phyloP scores from a whole-genome alignment of 1,140 invertebrate species.

The Trichogramma pretiosum region DNA sequence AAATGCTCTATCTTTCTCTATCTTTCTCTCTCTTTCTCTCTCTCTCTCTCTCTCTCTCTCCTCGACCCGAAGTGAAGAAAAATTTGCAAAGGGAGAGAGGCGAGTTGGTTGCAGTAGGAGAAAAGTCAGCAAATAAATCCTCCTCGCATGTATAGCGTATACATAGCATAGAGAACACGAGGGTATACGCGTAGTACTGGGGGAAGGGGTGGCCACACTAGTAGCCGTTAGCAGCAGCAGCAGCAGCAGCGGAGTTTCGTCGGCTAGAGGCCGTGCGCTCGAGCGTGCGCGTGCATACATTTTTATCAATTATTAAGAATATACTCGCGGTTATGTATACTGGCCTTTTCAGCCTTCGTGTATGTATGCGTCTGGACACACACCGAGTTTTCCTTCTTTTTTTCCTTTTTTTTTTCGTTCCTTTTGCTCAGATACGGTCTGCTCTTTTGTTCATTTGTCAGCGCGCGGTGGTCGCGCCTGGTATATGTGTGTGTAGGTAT shows the following conservation, averaged over 20 bases:
- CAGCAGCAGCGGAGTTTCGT: background rate
- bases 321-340: slow-evolving; percentile 20
- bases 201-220: slow-evolving; percentile 38
- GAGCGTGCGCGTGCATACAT: slow-evolving; percentile 35
- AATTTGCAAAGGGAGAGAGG: slow-evolving; percentile 30
- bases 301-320: slow-evolving; percentile 48
- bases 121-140: slow-evolving; percentile 46
- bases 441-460: no score
- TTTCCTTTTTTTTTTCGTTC: slow-evolving; percentile 6
- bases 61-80: slow-evolving; percentile 43
- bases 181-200: no score
- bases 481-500: no score
- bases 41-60: no score
- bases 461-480: no score
- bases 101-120: slow-evolving; percentile 21
- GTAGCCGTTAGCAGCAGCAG: slow-evolving; percentile 15
- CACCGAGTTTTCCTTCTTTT: background rate
- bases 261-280: slow-evolving; percentile 9
- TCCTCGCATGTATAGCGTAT: no score
- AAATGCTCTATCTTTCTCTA: no score
- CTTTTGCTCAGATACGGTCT: no score
- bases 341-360: background rate
- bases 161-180: no score
- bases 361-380: background rate
- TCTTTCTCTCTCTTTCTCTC: no score